Base-by-base conservation (phyloP, 2,797 vertebrate species). In the Odontamblyopus lacepedii region DNA sequence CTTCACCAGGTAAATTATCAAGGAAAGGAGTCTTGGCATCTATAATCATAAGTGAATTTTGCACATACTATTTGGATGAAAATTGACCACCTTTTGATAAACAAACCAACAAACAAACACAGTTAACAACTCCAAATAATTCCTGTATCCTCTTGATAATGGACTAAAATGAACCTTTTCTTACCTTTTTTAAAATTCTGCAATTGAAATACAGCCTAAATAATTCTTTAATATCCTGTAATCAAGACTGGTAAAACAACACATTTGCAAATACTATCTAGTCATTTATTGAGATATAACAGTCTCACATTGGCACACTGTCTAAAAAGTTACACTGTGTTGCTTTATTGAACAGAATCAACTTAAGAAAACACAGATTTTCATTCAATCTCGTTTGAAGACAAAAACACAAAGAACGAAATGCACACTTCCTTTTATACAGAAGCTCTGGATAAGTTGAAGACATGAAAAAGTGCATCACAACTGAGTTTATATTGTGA, bases 371-470 rank as follows among this genome's bases (percentile, higher is more conserved):
- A 77, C 74, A 74, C 81, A 75, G 72, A 72, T 71, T 77, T 61
- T 74, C 75, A 55, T 84, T 83, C 71, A 74, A 80, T 71, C 72
- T 81, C 62, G 59, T 72, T 74, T 71, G 62, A 60, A 76, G 71
- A 81, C 67, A 9, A 57, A 74, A 62, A 83, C 78, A 82, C 86
- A 83, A 80, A 81, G 73, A 76, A 82, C 72, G 69, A 63, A 81
- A 26, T 83, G 81, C 75, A 81, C 72, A 84, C 75, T 78, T 56
- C 69, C 59, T 75, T 69, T 77, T 82, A 67, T 83, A 76, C 30
- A 56, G 77, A 88, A 85, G 82, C 77, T 82, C 79, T 19, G 56
- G 72, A 18, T 72, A 86, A 70, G 77, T 81, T 83, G 63, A 62
- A 48, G 13, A 48, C 13, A 48, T 48, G 44, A 81, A 82, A 88